phyloP scores from a whole-genome alignment of 2,113 vertebrate species.

The Alethe diademata region DNA sequence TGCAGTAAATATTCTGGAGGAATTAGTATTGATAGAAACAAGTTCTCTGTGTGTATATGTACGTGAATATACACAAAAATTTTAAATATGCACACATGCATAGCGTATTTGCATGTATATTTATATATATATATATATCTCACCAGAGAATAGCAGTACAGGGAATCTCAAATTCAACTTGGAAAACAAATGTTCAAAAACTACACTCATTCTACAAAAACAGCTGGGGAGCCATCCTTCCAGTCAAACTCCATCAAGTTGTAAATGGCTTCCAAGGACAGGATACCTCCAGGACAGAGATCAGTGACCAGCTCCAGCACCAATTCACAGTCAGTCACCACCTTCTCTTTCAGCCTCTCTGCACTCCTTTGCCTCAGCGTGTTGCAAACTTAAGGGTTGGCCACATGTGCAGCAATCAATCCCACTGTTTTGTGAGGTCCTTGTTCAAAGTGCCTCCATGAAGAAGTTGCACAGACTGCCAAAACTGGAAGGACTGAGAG shows the following conservation, averaged over 20 bases:
- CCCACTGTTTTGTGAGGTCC: not conserved
- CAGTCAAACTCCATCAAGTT: not conserved
- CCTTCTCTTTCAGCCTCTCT: not conserved
- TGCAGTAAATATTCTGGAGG: constrained; percentile 11
- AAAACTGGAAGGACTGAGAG: not conserved
- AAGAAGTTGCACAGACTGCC: not conserved
- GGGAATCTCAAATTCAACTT: not conserved
- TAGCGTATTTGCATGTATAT: not conserved
- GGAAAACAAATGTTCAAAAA: not conserved
- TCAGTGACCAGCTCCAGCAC: not conserved
- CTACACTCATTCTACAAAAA: not conserved
- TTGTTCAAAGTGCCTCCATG: not conserved
- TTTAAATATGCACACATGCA: not conserved
- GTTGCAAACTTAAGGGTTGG: not conserved
- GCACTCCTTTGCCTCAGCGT: not conserved
- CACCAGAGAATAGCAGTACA: not conserved
- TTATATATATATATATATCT: not conserved
- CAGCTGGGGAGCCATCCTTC: not conserved
- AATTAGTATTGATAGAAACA: not conserved
- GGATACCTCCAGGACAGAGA: not conserved
- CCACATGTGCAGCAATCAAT: fast-evolving
- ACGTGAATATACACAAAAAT: not conserved
- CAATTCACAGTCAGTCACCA: not conserved
- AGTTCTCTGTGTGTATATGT: not conserved
- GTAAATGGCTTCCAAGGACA: not conserved